phyloP scores from a whole-genome alignment of 2,113 vertebrate genomes.

The Bufo gargarizans region DNA sequence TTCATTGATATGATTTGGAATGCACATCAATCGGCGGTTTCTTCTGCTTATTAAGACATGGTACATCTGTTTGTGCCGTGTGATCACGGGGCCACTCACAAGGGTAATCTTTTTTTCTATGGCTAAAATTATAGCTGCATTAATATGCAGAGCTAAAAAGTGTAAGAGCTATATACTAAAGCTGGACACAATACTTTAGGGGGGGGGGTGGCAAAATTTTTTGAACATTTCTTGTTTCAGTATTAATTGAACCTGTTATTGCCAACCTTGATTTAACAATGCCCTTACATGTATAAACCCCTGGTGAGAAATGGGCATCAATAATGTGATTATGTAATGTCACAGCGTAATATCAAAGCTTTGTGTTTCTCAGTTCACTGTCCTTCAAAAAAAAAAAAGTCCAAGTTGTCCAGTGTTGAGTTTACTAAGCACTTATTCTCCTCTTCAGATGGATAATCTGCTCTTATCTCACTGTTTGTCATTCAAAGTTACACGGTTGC shows the following conservation, averaged over 20 bases:
- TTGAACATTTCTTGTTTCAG: background rate
- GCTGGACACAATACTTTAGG: background rate
- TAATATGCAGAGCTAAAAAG: background rate
- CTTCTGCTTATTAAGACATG: background rate
- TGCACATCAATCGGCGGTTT: background rate
- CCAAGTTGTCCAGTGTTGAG: background rate
- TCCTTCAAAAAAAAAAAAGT: background rate
- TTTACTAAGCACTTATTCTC: constrained; percentile 29
- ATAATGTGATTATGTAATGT: background rate
- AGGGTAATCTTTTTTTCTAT: background rate
- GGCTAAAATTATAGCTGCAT: background rate
- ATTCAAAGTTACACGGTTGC: background rate
- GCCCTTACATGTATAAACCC: background rate
- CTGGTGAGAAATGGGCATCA: background rate
- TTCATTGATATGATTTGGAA: background rate
- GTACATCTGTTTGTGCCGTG: background rate
- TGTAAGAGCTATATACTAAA: background rate
- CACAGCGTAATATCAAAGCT: background rate
- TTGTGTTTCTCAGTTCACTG: background rate
- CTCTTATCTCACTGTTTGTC: background rate
- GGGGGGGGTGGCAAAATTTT: no score
- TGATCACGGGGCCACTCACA: background rate
- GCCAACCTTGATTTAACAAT: background rate
- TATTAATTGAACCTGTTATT: background rate
- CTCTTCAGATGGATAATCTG: background rate